Base-by-base conservation (phyloP, 2,888 invertebrate species). In the Stenodema calcarata region DNA sequence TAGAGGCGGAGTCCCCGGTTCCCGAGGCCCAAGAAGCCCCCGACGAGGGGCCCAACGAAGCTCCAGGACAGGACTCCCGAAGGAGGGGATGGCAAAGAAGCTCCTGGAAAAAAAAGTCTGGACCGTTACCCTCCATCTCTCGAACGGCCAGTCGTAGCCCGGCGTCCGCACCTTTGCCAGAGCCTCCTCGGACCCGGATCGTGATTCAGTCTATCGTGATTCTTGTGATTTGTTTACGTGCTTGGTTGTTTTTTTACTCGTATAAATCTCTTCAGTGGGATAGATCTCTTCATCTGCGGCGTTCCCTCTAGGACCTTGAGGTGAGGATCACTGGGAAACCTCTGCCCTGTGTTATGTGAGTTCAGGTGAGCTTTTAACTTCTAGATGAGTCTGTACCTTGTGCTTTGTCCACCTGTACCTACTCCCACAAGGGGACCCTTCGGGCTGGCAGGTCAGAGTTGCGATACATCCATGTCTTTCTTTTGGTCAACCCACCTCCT, bases 101-200 rank as follows among this genome's bases (percentile, higher is more conserved):
- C 78, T 78, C 78, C 78, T 78, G 78, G 78, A 75, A 75, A 78
- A 78, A 78, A 42, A 44, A 44, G 23, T 44, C 73, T 12, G 41
- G n/a, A 73, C 44, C 44, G 78, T 78, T 78, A 78, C 75, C 75
- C 11, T 78, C 78, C 78, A 78, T 42, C 78, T 78, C 78, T 44
- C 41, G 42, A 41, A 73, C 42, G 78, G 41, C 78, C 78, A 78
- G 78, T 78, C 44, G 16, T 35, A 41, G 41, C 16, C 73, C 78
- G 78, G 78, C 44, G 78, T 35, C 27, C 62, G 62, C 9, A 27
- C 23, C 62, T 62, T 9, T 9, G 62, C 62, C 23, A 0, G 50
- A 6, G 50, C 16, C 35, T 35, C 6, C 27, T 62, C 62, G 62
- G 27, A 35, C 27, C 23, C 62, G 62, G 27, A 35, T 35, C 62